These are phyloP conservation scores for Pseudomyrmex cubaensis DNA, from an alignment of 1,140 invertebrate genomes.

Conservation along the genomic window DNA sequence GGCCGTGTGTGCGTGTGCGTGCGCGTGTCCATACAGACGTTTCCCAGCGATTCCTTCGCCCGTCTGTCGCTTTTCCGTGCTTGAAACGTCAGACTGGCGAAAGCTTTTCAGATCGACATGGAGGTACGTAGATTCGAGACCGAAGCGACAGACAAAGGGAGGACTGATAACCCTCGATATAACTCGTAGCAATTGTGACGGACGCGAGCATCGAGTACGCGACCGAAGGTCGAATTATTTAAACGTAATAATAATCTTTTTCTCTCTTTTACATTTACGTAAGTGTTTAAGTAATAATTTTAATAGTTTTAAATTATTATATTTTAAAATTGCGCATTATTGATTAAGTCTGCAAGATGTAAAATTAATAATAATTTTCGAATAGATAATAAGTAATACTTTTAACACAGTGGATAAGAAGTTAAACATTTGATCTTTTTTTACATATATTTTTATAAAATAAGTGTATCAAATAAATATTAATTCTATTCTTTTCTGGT, in stretches of 20 bases:
- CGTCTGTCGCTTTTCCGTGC: slow-evolving; percentile 67
- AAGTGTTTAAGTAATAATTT: background rate
- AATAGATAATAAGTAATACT: too few relatives aligned
- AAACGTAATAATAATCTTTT: slow-evolving; percentile 21
- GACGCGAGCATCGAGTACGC: background rate
- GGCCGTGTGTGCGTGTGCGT: slow-evolving; percentile 50
- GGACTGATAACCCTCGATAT: slow-evolving; percentile 64
- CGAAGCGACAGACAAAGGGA: slow-evolving; percentile 51
- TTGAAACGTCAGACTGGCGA: slow-evolving; percentile 57
- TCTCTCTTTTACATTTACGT: background rate
- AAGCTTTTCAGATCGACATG: slow-evolving; percentile 70
- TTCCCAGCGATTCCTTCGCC: slow-evolving; percentile 61
- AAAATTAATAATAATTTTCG: too few relatives aligned
- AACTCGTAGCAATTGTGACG: slow-evolving; percentile 55
- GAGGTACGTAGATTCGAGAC: slow-evolving; percentile 59
- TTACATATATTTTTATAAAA: too few relatives aligned
- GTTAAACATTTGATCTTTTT: background rate
- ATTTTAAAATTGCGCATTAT: background rate
- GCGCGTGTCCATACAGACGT: slow-evolving; percentile 60
- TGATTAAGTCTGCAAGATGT: too few relatives aligned
- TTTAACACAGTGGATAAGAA: too few relatives aligned
- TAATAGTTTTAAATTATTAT: background rate
- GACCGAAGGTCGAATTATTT: slow-evolving; percentile 9
- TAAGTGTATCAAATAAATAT: background rate
- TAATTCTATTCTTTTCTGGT: slow-evolving; percentile 10